These are phyloP conservation scores for Limanda limanda DNA, from an alignment of 2,113 vertebrate genomes.

Conservation along the genomic window DNA sequence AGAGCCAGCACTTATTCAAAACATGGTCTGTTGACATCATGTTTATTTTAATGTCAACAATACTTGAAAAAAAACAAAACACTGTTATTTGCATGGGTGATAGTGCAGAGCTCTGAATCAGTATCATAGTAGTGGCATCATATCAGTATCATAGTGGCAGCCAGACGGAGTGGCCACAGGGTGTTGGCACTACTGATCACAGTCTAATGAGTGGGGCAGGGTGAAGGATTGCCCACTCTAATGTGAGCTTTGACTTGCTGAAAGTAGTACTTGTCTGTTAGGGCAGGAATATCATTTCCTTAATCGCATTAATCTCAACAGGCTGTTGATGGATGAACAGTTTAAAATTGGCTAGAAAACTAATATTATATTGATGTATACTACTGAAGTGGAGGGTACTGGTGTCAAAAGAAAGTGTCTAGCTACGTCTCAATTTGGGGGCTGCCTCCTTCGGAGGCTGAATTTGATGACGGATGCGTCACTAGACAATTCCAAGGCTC, in stretches of 20 bases:
- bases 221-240: slow-evolving; percentile 11
- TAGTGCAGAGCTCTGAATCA: slow-evolving; percentile 24
- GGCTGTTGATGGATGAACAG: not conserved
- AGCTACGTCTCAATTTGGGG: too few relatives aligned
- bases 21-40: not conserved
- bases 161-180: slow-evolving; percentile 27
- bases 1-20: not conserved
- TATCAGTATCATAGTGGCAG: slow-evolving; percentile 5
- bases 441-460: too few relatives aligned
- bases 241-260: slow-evolving; percentile 15
- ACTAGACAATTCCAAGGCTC: too few relatives aligned
- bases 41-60: not conserved
- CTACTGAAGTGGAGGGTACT: not conserved
- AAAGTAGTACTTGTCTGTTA: slow-evolving; percentile 25
- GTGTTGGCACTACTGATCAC: slow-evolving; percentile 32
- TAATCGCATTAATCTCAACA: slow-evolving; percentile 7
- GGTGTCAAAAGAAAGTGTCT: not conserved
- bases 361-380: not conserved
- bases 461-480: too few relatives aligned
- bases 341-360: not conserved
- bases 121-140: not conserved
- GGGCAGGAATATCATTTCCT: slow-evolving; percentile 24
- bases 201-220: slow-evolving; percentile 34
- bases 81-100: slow-evolving; percentile 7
- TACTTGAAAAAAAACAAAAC: slow-evolving; percentile 2